Conservation (phyloP, 2,113 vertebrate species). For the Thamnophis sirtalis region DNA sequence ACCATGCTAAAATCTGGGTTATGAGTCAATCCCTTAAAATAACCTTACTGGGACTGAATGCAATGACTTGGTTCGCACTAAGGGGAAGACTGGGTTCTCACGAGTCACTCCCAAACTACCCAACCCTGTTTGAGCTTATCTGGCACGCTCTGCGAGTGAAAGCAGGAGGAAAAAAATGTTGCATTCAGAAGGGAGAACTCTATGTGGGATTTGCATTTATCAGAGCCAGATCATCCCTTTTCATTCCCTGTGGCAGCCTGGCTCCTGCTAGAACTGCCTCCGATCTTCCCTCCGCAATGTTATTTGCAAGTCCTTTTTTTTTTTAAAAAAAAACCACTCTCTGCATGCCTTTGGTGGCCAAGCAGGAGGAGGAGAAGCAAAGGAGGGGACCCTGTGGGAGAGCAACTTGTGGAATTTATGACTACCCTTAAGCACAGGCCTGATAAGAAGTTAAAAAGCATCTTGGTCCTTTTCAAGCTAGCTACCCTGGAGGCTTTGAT, state of each 20-base stretch:
- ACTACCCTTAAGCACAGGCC: constrained; percentile 70
- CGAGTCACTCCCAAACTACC: background rate
- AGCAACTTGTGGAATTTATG: constrained; percentile 74
- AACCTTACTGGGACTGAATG: background rate
- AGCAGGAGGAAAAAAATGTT: background rate
- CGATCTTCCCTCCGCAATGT: background rate
- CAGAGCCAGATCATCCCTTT: background rate
- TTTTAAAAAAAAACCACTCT: background rate
- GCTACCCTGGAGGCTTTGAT: constrained; percentile 73
- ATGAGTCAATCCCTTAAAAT: background rate
- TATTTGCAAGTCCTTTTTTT: constrained; percentile 42
- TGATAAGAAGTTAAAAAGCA: constrained; percentile 73
- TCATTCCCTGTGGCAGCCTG: background rate
- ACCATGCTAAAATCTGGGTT: background rate
- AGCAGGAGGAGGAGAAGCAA: constrained; percentile 35
- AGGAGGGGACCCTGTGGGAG: constrained; percentile 56
- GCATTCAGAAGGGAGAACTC: background rate
- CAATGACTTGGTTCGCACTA: background rate
- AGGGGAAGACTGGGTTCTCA: background rate
- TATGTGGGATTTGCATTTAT: background rate
- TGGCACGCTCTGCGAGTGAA: background rate
- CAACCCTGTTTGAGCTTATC: background rate
- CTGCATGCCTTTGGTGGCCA: constrained; percentile 46
- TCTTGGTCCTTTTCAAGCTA: constrained; percentile 73
- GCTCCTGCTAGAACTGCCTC: background rate